Base-by-base conservation (phyloP, 2,113 vertebrate genomes). In the Macroglossus sobrinus region DNA sequence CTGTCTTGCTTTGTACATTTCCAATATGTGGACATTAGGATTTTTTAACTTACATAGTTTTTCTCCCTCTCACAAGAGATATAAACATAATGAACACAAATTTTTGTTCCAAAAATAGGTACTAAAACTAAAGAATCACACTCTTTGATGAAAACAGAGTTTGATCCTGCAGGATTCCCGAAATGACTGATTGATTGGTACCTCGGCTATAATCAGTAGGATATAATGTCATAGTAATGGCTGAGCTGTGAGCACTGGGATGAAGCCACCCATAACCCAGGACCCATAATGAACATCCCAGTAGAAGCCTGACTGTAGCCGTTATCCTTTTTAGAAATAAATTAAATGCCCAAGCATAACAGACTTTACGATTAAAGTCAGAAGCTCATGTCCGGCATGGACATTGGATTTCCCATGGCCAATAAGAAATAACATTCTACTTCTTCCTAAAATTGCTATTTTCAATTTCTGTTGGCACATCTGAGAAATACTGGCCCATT, bases 401-500 rank as follows among this genome's bases (percentile, higher is more conserved):
- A 96, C 93, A 87, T 89, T 84, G 53, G 47, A 85, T 93, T 38
- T 97, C 64, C 63, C 79, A 80, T 11, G 33, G 69, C 86, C 97
- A 94, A 90, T 75, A 95, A 93, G 89, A 96, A 96, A 89, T 78
- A 66, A 64, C 55, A 95, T 93, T 94, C 61, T 93, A 94, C 93
- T 95, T 96, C 91, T 84, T 84, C 43, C 53, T n/a, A 15, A 66
- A 96, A 96, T 95, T 66, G 50, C 82, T 28, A 45, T 80, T 86
- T 89, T 96, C 21, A 40, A 89, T 89, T 97, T 94, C 78, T 28
- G 5, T 68, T 95, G 84, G 68, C 66, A 91, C 95, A 80, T 90
- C 87, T 97, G 80, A 85, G 63, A 97, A 96, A 94, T 94, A 86
- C 30, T 92, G 86, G 38, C 69, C 86, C 59, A 61, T 95, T 79